Evolutionary conservation across 2,797 vertebrate genomes (phyloP).

Genomic region (Dryobates pubescens): DNA sequence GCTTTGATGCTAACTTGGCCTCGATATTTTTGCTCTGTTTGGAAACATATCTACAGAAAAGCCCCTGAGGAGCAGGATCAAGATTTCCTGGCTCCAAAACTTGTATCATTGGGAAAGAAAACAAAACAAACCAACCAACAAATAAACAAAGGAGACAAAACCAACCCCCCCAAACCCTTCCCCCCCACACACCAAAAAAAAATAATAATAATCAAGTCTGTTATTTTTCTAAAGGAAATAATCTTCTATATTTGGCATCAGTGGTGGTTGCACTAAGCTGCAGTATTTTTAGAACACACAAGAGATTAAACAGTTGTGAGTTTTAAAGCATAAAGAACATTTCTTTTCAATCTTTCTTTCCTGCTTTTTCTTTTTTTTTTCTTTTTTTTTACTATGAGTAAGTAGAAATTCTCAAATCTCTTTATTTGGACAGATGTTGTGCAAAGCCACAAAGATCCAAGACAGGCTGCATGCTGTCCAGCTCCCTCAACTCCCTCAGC

Average conservation of each 20-base stretch:
- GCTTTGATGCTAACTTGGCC: neutral
- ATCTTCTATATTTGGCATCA: neutral
- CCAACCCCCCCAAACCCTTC: too few species aligned
- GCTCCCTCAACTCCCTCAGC: neutral
- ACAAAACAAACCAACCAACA: neutral
- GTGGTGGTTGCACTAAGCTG: neutral
- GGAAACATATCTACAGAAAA: neutral
- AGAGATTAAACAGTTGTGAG: neutral
- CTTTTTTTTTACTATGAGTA: neutral
- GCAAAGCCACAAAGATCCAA: neutral
- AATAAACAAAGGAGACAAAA: too few species aligned
- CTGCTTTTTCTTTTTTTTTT: neutral
- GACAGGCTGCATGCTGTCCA: neutral
- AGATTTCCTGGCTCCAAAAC: neutral
- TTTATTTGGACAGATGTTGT: neutral
- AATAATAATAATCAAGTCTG: neutral
- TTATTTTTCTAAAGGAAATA: neutral
- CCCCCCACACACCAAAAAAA: neutral
- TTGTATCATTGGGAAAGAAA: neutral
- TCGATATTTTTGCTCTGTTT: neutral
- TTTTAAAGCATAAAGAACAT: neutral
- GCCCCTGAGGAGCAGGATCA: neutral
- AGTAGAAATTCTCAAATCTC: neutral
- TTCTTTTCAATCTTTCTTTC: neutral
- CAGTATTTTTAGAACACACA: neutral